phyloP scores from a whole-genome alignment of 2,113 vertebrate species.

The Poeciliopsis retropinna region DNA sequence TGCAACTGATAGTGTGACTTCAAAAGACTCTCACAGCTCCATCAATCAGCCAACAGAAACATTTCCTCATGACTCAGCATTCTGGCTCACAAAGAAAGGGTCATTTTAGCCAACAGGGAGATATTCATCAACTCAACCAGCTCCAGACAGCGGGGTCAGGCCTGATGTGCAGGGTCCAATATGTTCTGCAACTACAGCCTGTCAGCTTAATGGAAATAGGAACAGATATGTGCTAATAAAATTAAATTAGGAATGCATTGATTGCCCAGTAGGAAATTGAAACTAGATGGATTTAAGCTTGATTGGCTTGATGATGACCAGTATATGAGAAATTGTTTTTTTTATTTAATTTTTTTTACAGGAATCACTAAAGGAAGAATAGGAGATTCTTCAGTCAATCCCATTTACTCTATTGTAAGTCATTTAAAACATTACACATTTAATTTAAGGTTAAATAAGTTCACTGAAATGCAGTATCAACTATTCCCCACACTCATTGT shows the following conservation, averaged over 20 bases:
- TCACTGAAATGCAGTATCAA: slow-evolving; percentile 1
- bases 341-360: too few relatives aligned
- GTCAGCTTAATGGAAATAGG: slow-evolving; percentile 1
- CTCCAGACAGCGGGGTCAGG: slow-evolving; percentile 45
- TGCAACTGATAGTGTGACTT: slow-evolving; percentile 23
- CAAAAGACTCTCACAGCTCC: slow-evolving; percentile 31
- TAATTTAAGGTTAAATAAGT: neutral
- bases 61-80: slow-evolving; percentile 60
- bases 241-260: neutral
- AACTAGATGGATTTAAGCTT: too few relatives aligned
- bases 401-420: neutral
- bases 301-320: neutral
- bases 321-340: neutral
- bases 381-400: neutral
- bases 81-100: slow-evolving; percentile 31
- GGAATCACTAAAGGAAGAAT: too few relatives aligned
- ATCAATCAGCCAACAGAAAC: slow-evolving; percentile 41
- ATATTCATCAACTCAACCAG: slow-evolving; percentile 50
- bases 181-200: slow-evolving; percentile 32
- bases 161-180: slow-evolving; percentile 22
- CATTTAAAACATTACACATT: neutral
- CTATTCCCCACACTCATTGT: neutral
- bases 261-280: too few relatives aligned
- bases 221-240: neutral
- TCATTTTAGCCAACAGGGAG: slow-evolving; percentile 20